Evolutionary conservation across 2,113 vertebrate species (phyloP).

Genomic region (Apteryx mantelli): DNA sequence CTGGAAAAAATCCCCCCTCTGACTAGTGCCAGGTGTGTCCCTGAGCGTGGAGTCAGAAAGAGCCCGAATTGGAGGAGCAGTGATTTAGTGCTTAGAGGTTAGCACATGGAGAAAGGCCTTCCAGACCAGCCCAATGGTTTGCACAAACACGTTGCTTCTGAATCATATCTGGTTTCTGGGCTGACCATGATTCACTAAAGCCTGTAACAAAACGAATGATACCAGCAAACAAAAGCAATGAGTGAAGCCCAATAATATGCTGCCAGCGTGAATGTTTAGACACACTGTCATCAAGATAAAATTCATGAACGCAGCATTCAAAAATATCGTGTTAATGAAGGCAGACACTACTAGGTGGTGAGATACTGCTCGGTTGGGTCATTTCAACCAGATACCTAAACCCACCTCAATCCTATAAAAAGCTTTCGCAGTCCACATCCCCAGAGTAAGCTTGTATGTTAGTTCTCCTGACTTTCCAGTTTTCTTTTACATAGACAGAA

Average conservation of each 20-base stretch:
- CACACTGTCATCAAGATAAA: not conserved
- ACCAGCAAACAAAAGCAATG: not conserved
- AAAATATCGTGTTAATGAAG: accelerated
- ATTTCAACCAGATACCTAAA: not conserved
- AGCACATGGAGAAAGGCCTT: no score
- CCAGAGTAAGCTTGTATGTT: not conserved
- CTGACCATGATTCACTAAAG: not conserved
- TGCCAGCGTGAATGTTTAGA: accelerated
- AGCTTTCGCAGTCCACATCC: accelerated
- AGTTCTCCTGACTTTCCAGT: not conserved
- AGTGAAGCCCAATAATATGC: not conserved
- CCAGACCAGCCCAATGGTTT: not conserved
- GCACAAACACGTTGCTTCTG: not conserved
- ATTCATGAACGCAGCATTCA: accelerated
- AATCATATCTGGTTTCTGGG: not conserved
- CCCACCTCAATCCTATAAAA: not conserved
- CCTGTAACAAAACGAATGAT: not conserved
- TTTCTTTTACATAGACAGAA: no score
- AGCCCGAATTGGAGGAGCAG: not conserved
- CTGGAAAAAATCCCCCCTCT: not conserved
- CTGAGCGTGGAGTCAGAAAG: not conserved
- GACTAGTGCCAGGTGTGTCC: not conserved
- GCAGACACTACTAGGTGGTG: accelerated
- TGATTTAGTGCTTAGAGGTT: no score
- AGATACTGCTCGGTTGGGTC: accelerated